phyloP scores from a whole-genome alignment of 2,797 vertebrate species.

The Geotrypetes seraphini region DNA sequence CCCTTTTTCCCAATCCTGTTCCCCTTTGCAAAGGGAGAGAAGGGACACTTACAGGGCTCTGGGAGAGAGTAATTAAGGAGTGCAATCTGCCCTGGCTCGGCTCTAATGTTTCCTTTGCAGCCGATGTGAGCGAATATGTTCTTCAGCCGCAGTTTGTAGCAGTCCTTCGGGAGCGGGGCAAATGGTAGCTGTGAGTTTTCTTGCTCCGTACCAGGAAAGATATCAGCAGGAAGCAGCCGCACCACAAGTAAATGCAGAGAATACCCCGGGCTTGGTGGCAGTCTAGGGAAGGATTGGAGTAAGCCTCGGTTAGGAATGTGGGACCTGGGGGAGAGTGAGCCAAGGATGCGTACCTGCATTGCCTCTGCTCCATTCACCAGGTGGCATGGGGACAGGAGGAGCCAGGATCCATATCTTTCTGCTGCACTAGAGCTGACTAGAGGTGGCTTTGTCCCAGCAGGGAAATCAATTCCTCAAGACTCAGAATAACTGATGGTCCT shows the following conservation, averaged over 20 bases:
- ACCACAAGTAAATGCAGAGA: not conserved
- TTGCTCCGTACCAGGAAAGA: slow-evolving; percentile 96
- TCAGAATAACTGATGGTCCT: slow-evolving; percentile 36
- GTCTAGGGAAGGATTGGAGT: slow-evolving; percentile 45
- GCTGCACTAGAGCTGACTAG: too few relatives aligned
- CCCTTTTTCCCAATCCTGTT: too few relatives aligned
- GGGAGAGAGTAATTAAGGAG: too few relatives aligned
- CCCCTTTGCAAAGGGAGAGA: too few relatives aligned
- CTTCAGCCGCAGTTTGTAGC: slow-evolving; percentile 60
- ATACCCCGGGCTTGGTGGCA: slow-evolving; percentile 11
- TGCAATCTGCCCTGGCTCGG: too few relatives aligned
- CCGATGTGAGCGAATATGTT: slow-evolving; percentile 61
- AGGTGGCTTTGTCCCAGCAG: too few relatives aligned
- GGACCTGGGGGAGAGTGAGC: not conserved
- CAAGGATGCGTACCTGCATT: slow-evolving; percentile 49
- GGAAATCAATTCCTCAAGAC: slow-evolving; percentile 25
- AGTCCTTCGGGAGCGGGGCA: slow-evolving; percentile 73
- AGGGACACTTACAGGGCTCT: too few relatives aligned
- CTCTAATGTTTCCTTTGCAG: too few relatives aligned
- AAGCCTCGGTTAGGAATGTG: slow-evolving; percentile 26
- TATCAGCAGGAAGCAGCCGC: slow-evolving; percentile 73
- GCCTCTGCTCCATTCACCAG: slow-evolving; percentile 55
- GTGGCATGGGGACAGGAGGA: slow-evolving; percentile 78
- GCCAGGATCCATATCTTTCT: not conserved
- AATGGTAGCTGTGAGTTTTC: slow-evolving; percentile 94